These are phyloP conservation scores for Drosophila teissieri DNA, from an alignment of 1,140 invertebrate species.

Conservation along the genomic window DNA sequence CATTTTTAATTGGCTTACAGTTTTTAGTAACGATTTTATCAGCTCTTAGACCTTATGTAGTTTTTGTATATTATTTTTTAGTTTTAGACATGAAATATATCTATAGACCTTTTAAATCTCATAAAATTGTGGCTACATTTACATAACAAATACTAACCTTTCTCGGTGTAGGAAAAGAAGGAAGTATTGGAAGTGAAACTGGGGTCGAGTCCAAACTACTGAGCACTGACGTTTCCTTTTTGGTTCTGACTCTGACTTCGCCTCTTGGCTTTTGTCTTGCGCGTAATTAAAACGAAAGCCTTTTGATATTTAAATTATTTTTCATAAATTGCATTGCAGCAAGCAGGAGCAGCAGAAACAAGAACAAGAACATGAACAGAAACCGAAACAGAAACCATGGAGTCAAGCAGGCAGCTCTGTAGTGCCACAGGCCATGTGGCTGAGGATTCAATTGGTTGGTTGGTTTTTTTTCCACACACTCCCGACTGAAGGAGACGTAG, in stretches of 20 bases:
- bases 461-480: conserved; percentile 7
- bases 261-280: conserved; percentile 63
- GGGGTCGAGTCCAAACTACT: conserved; percentile 33
- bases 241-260: conserved; percentile 55
- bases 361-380: not conserved
- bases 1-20: no score
- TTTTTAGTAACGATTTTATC: no score
- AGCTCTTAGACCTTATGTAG: no score
- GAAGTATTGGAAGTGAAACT: conserved; percentile 25
- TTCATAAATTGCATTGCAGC: conserved; percentile 77
- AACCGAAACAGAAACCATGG: conserved; percentile 1
- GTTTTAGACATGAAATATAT: no score
- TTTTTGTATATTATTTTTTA: no score
- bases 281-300: conserved; percentile 83
- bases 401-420: not conserved
- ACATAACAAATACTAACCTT: not conserved
- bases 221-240: conserved; percentile 46
- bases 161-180: not conserved
- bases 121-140: no score
- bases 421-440: conserved; percentile 5
- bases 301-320: conserved; percentile 84
- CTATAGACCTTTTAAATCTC: no score
- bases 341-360: not conserved
- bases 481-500: not conserved
- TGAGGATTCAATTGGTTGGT: conserved; percentile 31